phyloP scores from a whole-genome alignment of 2,888 invertebrate genomes.

The Phalangium opilio region DNA sequence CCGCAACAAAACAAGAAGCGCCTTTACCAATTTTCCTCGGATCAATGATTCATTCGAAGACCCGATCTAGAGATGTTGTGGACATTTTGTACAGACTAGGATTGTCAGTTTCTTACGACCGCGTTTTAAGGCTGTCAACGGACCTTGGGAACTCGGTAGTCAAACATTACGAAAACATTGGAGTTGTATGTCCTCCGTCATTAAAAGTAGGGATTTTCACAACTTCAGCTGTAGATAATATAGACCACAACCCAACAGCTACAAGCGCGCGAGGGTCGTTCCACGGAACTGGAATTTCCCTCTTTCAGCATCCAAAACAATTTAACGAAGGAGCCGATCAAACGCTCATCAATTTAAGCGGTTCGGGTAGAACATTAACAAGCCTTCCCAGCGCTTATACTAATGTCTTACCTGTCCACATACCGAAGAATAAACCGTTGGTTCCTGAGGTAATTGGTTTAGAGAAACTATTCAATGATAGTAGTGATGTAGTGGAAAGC shows the following conservation, averaged over 20 bases:
- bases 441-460: too few relatives aligned
- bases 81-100: background rate
- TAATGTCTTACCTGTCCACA: too few relatives aligned
- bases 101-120: background rate
- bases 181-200: background rate
- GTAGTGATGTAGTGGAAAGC: too few relatives aligned
- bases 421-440: too few relatives aligned
- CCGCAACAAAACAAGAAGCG: background rate
- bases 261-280: background rate
- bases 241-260: background rate
- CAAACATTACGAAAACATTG: background rate
- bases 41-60: background rate
- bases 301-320: background rate
- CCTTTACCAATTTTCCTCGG: background rate
- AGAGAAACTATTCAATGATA: too few relatives aligned
- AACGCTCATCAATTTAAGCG: too few relatives aligned
- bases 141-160: background rate
- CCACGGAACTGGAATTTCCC: background rate
- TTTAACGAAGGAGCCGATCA: too few relatives aligned
- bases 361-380: too few relatives aligned
- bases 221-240: background rate
- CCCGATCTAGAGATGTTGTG: background rate
- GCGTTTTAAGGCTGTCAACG: background rate
- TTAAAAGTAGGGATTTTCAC: background rate
- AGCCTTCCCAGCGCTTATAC: too few relatives aligned